Evolutionary conservation across 92 coral and sea anemone genomes (phyloP).

Genomic region (Umimayanthus kanabou): DNA sequence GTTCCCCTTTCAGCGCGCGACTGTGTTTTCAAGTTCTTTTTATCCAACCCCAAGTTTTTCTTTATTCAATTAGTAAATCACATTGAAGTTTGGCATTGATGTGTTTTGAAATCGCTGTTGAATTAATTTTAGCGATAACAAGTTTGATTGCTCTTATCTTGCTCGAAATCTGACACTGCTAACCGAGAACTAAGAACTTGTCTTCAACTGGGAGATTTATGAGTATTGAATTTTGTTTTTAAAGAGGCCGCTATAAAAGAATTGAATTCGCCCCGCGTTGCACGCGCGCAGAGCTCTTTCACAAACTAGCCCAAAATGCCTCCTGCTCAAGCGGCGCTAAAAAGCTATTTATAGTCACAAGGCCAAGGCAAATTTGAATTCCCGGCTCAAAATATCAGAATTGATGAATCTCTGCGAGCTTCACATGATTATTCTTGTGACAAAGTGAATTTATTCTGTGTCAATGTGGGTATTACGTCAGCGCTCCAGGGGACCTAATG

Average conservation of each 20-base stretch:
- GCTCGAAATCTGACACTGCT: constrained; percentile 51
- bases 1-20: background rate
- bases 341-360: constrained; percentile 17
- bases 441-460: constrained; percentile 39
- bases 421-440: constrained; percentile 35
- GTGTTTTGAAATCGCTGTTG: constrained; percentile 38
- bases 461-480: constrained; percentile 29
- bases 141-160: constrained; percentile 40
- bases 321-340: background rate
- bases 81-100: constrained; percentile 12
- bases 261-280: background rate
- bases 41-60: constrained; percentile 5
- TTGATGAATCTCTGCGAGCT: constrained; percentile 23
- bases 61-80: constrained; percentile 39
- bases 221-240: constrained; percentile 30
- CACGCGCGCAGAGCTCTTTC: background rate
- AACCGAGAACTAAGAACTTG: constrained; percentile 45
- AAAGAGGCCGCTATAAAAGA: background rate
- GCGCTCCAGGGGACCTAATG: constrained; percentile 44
- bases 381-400: constrained; percentile 28
- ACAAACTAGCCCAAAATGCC: no score
- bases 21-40: constrained; percentile 15
- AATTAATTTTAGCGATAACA: constrained; percentile 39
- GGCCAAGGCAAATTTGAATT: constrained; percentile 37
- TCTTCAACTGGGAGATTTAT: constrained; percentile 28